Evolutionary conservation across 2,113 vertebrate species (phyloP), one percentile per base, ranked within the genome.

Genomic region (Lipotes vexillifer): DNA sequence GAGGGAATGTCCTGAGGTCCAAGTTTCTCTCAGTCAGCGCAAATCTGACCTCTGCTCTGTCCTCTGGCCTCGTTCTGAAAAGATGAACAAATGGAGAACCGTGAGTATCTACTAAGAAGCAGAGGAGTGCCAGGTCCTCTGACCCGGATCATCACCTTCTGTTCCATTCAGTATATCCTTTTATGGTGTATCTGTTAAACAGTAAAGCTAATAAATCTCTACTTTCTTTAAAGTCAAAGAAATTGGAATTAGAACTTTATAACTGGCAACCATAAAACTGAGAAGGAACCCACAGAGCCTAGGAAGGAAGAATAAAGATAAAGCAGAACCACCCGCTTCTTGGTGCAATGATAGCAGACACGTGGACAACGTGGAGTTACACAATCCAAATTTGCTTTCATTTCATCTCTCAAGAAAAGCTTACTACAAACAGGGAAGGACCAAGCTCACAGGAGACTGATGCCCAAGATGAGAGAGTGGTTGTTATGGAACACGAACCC

Each of bases 221-320:
- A 59, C 38, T 95, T 92, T 63, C 81, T 93, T 94, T 94, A 93
- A 86, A 85, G 85, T 93, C 57, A 90, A 82, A 93, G 81, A 83
- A 87, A 65, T 86, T 66, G 20, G 25, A 91, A 21, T 65, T 96
- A 78, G 6, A 84, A 66, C 41, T 77, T 71, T 44, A 27, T 82
- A 68, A 86, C 2, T 57, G 41, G 57, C 68, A 82, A 33, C 81
- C 44, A 71, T 72, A 80, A 97, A 94, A 90, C 33, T 6, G 8
- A 23, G 81, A 92, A 88, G 66, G 69, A 81, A 72, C 36, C 6
- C 27, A 68, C 46, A 88, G 21, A 82, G 52, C 68, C 21, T 36
- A 36, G 38, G 65, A 90, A 88, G 71, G 90, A 81, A 59, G 55
- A 95, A 29, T 84, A 71, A 46, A 36, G 55, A 71, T 77, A 36